These are phyloP conservation scores for Perca flavescens DNA, from an alignment of 2,113 vertebrate species.

Conservation along the genomic window DNA sequence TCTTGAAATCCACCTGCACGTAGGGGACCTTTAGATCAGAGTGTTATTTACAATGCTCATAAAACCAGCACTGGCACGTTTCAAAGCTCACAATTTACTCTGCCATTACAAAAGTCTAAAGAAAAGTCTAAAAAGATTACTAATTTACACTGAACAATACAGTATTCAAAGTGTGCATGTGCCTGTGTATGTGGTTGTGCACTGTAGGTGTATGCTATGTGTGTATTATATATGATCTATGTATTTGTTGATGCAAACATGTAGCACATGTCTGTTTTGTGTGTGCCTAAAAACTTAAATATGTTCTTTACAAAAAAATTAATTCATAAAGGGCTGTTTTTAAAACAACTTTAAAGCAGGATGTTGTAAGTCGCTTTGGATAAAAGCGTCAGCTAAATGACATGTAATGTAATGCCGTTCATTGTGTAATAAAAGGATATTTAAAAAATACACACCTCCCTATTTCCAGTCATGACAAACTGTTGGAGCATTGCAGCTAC, in stretches of 20 bases:
- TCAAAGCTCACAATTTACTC: not conserved
- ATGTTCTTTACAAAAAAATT: not conserved
- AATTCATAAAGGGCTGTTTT: not conserved
- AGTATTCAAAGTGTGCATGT: not conserved
- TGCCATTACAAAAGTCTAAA: not conserved
- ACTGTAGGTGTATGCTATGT: not conserved
- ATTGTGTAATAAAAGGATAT: not conserved
- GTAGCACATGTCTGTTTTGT: not conserved
- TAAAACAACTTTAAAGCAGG: not conserved
- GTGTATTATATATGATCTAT: not conserved
- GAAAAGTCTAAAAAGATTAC: not conserved
- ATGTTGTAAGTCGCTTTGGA: too few species aligned
- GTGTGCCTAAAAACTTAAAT: not conserved
- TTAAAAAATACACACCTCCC: not conserved
- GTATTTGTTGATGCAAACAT: not conserved
- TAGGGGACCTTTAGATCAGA: not conserved
- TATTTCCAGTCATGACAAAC: slow-evolving; percentile 60
- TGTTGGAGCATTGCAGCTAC: slow-evolving; percentile 71
- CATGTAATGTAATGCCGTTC: too few species aligned
- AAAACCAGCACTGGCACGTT: not conserved
- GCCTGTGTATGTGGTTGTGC: not conserved
- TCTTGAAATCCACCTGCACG: not conserved
- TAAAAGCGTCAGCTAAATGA: too few species aligned
- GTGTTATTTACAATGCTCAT: not conserved
- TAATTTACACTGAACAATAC: not conserved